A percentile compares a stretch with the other conserved stretches of the same genome.
phyloP scores from a whole-genome alignment of 35 echinoderm and acorn worm genomes.

The Ophiothrix spiculata region DNA sequence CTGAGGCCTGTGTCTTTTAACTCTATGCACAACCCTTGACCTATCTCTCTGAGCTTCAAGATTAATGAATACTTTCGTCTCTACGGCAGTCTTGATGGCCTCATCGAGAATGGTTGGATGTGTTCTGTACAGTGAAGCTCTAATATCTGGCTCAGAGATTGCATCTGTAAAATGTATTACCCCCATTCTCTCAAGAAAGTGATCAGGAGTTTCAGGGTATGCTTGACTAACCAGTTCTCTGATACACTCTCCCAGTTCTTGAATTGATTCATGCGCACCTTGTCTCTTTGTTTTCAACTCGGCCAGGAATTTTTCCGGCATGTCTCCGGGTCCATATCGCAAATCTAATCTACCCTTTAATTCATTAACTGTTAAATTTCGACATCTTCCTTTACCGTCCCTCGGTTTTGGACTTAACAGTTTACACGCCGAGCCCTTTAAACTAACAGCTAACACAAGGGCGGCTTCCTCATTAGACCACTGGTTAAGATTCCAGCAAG shows the following conservation, averaged over 20 bases:
- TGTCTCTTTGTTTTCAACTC: not conserved
- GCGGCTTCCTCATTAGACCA: not conserved
- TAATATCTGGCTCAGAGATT: not conserved
- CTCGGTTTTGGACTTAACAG: not conserved
- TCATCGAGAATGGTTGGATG: not conserved
- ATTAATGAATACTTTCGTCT: not conserved
- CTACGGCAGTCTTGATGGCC: not conserved
- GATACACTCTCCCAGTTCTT: slow-evolving; percentile 34
- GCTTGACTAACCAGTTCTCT: slow-evolving; percentile 30
- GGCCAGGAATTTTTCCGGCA: slow-evolving; percentile 10
- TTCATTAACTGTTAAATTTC: not conserved
- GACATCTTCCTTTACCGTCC: not conserved
- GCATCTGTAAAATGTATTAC: slow-evolving; percentile 8
- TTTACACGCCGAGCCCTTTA: slow-evolving; percentile 17
- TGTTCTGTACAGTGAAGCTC: not conserved
- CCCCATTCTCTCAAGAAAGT: slow-evolving; percentile 14
- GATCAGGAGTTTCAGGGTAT: slow-evolving; percentile 52
- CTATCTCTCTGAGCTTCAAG: not conserved
- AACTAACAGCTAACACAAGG: slow-evolving; percentile 7
- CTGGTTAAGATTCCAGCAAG: not conserved
- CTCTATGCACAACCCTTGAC: too few relatives aligned
- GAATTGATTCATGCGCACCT: slow-evolving; percentile 11
- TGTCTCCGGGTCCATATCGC: slow-evolving; percentile 14
- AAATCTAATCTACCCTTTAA: not conserved
- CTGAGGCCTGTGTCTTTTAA: too few relatives aligned